Percentiles rank a stretch among this genome's conserved stretches.
Evolutionary conservation across 2,797 vertebrate species (phyloP).

Genomic region (Xiphophorus birchmanni): DNA sequence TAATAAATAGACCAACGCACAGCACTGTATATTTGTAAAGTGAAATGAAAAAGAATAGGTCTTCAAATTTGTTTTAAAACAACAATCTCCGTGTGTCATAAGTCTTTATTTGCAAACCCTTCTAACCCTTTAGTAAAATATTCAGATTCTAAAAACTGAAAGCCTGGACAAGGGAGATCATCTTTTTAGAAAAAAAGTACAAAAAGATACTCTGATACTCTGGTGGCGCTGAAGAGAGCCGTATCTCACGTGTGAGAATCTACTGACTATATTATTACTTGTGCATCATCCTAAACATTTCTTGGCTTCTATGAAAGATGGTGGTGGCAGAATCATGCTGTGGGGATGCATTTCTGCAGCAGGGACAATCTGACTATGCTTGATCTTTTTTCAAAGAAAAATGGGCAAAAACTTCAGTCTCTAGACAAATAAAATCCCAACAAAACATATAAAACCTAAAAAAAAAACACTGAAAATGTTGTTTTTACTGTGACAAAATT

Average conservation of each 20-base stretch:
- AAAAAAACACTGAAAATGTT: background rate
- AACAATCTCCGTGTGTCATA: background rate
- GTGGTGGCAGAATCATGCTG: too few relatives aligned
- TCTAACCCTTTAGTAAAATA: background rate
- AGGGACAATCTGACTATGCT: background rate
- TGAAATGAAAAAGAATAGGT: too few relatives aligned
- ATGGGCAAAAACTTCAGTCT: too few relatives aligned
- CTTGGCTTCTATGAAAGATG: too few relatives aligned
- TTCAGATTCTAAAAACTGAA: background rate
- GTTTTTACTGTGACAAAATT: background rate
- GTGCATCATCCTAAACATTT: background rate
- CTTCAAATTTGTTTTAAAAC: too few relatives aligned
- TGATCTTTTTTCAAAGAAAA: background rate
- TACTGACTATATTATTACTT: background rate
- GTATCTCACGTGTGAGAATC: background rate
- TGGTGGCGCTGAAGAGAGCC: background rate
- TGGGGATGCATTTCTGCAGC: background rate
- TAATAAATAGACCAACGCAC: background rate
- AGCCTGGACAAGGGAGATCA: background rate
- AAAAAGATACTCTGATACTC: background rate
- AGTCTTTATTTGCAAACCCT: background rate
- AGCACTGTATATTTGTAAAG: too few relatives aligned
- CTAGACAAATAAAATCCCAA: background rate
- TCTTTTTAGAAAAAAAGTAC: background rate
- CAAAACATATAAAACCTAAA: background rate